Base-by-base conservation (phyloP, 2,888 invertebrate species). In the Eugnorisma glareosa region DNA sequence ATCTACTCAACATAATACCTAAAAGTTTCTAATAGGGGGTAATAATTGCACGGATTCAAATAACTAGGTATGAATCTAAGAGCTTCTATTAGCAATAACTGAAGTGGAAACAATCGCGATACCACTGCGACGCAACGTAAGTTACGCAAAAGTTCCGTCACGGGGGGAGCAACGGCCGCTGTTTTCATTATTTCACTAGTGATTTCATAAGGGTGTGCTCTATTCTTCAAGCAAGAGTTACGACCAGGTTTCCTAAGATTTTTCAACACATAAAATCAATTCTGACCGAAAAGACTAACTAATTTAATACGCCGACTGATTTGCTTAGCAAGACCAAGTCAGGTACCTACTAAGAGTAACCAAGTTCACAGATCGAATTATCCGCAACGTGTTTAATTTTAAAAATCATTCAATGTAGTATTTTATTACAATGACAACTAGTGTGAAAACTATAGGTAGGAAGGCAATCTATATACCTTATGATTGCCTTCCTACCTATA, bases 121-220 rank as follows among this genome's bases (percentile, higher is more conserved):
- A 21, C 81, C 77, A 81, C 73, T 76, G 72, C 85, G 73, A 86
- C 76, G 83, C 84, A 86, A 88, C 67, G 31, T 13, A 31, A 67
- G 75, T 91, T 89, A 90, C 87, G 89, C 85, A 90, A 90, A 82
- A 77, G 74, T 88, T 81, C 78, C 80, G 84, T 84, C 86, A 89
- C 77, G 64, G 74, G 78, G 77, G 67, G 77, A 79, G 83, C 68
- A 75, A 73, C 51, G 68, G 45, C 43, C 74, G 75, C 76, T 73
- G 73, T 73, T 83, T 86, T 77, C 79, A 87, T 88, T 82, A 79
- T 80, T 88, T 88, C 87, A 71, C 81, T 79, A 84, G 63, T 88
- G 78, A 77, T 82, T 88, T 89, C 87, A 69, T 81, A 81, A 87
- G 68, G 67, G 73, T 79, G 40, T 51, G 13, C 73, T 63, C 40